These are phyloP conservation scores for Lepidocolaptes lacrymiger DNA, from an alignment of 2,797 vertebrate species.

Conservation along the genomic window DNA sequence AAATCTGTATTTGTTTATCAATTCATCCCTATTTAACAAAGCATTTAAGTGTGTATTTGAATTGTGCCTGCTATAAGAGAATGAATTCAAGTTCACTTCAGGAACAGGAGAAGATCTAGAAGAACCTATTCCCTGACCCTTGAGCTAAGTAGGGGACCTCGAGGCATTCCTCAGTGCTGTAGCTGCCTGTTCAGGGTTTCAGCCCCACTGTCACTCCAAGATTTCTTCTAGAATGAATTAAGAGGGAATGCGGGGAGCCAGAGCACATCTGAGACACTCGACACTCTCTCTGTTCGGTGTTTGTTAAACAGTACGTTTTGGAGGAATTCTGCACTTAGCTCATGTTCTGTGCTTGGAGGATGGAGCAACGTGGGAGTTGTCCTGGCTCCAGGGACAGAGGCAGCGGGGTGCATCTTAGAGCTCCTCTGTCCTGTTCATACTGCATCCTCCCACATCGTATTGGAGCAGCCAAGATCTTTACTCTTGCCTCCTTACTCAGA, in stretches of 20 bases:
- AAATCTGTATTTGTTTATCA: background rate
- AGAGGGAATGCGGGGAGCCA: background rate
- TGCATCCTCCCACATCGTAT: background rate
- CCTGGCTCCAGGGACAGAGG: background rate
- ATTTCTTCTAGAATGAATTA: background rate
- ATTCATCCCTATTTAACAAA: background rate
- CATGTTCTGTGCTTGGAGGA: background rate
- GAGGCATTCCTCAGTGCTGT: background rate
- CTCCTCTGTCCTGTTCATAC: background rate
- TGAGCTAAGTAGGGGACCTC: background rate
- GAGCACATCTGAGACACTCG: background rate
- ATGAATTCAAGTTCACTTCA: background rate
- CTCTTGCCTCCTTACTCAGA: constrained; percentile 14
- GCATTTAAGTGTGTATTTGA: background rate
- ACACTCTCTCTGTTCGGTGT: background rate
- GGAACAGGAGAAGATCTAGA: background rate
- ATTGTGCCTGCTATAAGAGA: background rate
- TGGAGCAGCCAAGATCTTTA: background rate
- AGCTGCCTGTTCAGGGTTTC: background rate
- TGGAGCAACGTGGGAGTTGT: background rate
- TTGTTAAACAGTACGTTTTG: background rate
- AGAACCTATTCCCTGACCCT: background rate
- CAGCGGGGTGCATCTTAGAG: background rate
- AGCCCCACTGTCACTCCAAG: background rate
- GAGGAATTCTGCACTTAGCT: background rate